phyloP scores from a whole-genome alignment of 2,797 vertebrate species.

The Tokudaia tokunoshimensis region DNA sequence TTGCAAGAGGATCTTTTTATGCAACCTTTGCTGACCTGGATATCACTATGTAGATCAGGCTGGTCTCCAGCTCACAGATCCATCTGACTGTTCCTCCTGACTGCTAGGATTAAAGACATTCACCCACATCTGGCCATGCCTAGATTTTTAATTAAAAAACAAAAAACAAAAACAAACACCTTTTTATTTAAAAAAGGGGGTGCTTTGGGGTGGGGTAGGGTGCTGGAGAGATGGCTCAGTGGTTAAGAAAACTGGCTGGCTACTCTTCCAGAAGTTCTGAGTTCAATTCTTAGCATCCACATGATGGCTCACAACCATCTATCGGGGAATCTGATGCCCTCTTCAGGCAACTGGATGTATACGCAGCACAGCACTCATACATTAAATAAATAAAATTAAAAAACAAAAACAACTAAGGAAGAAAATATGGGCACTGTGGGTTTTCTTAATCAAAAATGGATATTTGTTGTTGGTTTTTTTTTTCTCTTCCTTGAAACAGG shows the following conservation, averaged over 20 bases:
- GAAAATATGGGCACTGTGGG: conserved; percentile 4
- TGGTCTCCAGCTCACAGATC: background rate
- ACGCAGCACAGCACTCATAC: too few species aligned
- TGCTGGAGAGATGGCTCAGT: background rate
- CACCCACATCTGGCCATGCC: background rate
- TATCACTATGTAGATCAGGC: background rate
- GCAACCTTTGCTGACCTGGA: background rate
- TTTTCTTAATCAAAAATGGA: background rate
- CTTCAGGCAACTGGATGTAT: background rate
- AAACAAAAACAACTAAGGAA: conserved; percentile 40
- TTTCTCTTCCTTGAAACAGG: background rate
- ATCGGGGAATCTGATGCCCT: background rate
- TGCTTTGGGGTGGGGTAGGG: background rate
- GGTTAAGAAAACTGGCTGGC: background rate
- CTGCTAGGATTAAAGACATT: background rate
- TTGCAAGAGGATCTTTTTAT: background rate
- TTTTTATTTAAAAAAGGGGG: background rate
- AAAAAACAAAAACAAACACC: background rate
- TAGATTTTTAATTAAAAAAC: background rate
- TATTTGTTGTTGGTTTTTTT: background rate
- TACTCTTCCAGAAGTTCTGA: background rate
- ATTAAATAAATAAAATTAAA: too few species aligned
- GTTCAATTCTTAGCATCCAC: background rate
- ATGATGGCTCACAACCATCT: background rate
- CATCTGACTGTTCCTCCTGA: background rate